Conservation (phyloP, 2,113 vertebrate genomes). For the Larimichthys polyactis region DNA sequence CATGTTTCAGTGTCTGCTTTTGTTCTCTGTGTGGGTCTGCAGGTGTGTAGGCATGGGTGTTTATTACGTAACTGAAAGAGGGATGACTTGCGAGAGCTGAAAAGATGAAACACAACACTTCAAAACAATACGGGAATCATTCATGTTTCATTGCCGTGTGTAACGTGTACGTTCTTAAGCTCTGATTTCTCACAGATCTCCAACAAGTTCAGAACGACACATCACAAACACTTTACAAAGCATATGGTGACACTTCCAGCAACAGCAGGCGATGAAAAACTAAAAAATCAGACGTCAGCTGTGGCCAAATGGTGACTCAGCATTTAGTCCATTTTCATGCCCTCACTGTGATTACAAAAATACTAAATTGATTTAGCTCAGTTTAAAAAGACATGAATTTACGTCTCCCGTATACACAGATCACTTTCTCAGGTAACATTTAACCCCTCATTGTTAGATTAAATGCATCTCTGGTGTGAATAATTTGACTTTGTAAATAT, state of each 20-base stretch:
- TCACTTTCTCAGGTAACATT: not conserved
- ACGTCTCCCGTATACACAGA: not conserved
- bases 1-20: not conserved
- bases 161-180: constrained; percentile 52
- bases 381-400: not conserved
- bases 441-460: constrained; percentile 24
- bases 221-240: constrained; percentile 57
- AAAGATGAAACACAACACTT: constrained; percentile 61
- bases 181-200: constrained; percentile 53
- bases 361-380: not conserved
- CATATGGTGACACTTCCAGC: constrained; percentile 49
- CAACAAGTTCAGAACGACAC: constrained; percentile 42
- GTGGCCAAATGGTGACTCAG: constrained; percentile 37
- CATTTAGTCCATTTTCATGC: not conserved
- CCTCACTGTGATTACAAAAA: not conserved
- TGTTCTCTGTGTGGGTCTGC: constrained; percentile 35
- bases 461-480: constrained; percentile 22
- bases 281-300: constrained; percentile 11
- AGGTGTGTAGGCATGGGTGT: constrained; percentile 16
- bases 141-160: constrained; percentile 50
- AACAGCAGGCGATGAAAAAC: not conserved
- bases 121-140: constrained; percentile 62
- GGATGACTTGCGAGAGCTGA: constrained; percentile 20
- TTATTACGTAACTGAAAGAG: constrained; percentile 49
- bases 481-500: constrained; percentile 29